Conservation (phyloP, 1,140 invertebrate species). For the Drosophila ercepeae region DNA sequence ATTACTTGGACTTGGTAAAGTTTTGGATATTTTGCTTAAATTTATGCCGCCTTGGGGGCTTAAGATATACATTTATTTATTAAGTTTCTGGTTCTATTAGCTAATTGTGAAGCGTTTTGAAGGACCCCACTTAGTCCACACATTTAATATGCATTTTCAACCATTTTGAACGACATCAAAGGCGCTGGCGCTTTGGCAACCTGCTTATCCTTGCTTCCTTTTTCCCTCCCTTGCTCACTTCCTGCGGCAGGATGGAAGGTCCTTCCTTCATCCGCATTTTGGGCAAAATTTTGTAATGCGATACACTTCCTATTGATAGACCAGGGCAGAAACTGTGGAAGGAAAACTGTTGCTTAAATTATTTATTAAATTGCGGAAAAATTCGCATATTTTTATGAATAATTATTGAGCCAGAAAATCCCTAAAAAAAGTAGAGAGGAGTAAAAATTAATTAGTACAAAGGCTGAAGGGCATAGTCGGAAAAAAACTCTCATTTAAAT, state of each 20-base stretch:
- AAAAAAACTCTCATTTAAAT: slow-evolving; percentile 1
- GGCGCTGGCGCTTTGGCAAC: slow-evolving; percentile 3
- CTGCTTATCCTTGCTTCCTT: slow-evolving; percentile 18
- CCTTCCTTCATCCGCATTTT: slow-evolving; percentile 3
- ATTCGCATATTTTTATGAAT: background rate
- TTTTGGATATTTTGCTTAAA: no score
- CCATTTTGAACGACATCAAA: slow-evolving; percentile 29
- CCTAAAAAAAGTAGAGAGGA: background rate
- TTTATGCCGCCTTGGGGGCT: background rate
- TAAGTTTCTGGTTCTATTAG: slow-evolving; percentile 8
- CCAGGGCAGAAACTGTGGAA: no score
- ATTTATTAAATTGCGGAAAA: background rate
- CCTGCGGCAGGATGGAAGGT: slow-evolving; percentile 6
- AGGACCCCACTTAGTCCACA: slow-evolving; percentile 20
- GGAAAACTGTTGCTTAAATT: no score
- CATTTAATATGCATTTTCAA: slow-evolving; percentile 32
- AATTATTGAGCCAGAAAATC: background rate
- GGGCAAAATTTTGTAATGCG: background rate
- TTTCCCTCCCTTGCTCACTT: slow-evolving; percentile 7
- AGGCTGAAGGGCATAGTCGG: slow-evolving; percentile 3
- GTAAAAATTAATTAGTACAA: slow-evolving; percentile 30
- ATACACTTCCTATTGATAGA: slow-evolving; percentile 4
- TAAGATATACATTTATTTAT: background rate
- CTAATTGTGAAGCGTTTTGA: slow-evolving; percentile 21
- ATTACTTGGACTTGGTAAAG: no score